Evolutionary conservation across 1,140 invertebrate species (phyloP), one percentile per base, ranked within the genome.

Genomic region (Thaumetopoea pityocampa): DNA sequence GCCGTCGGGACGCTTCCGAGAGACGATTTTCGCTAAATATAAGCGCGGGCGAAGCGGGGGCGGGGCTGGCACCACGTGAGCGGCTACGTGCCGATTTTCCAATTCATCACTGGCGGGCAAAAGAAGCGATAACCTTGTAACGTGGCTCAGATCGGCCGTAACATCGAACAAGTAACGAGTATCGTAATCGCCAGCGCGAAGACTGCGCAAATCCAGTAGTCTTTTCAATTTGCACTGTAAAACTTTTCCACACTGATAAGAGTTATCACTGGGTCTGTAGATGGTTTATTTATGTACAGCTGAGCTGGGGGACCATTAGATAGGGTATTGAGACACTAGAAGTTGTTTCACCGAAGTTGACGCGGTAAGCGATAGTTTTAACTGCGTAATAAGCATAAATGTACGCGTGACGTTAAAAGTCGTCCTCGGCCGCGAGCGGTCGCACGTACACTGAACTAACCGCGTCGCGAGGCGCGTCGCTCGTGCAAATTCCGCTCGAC

Each of bases 21-120:
- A 83, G 79, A 67, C 67, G 76, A 83, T 81, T 83, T 81, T 83
- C 74, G 77, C 77, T 83, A 83, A 83, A 83, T 83, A 83, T 83
- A 83, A 72, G 74, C 56, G 72, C 68, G 66, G 61, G 63, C 59
- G 72, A 64, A 64, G 70, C 67, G 73, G 72, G 76, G 71, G 71
- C 67, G 66, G 78, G 67, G 67, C 72, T 62, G 55, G 46, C 54
- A 82, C 78, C 78, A 82, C 78, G 79, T 83, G 79, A 83, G 76
- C 72, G 67, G 76, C 74, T 83, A 83, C 77, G 77, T 77, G 79
- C 79, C 77, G 77, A 83, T 83, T 83, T 83, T 83, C 73, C 79
- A 81, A 83, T 81, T 83, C 79, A 83, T 83, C 77, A 76, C 74
- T 70, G 61, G 68, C 65, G 62, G 67, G 61, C 67, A 73, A 70